Conservation (phyloP, 2,113 vertebrate species). For the Sorex araneus region DNA sequence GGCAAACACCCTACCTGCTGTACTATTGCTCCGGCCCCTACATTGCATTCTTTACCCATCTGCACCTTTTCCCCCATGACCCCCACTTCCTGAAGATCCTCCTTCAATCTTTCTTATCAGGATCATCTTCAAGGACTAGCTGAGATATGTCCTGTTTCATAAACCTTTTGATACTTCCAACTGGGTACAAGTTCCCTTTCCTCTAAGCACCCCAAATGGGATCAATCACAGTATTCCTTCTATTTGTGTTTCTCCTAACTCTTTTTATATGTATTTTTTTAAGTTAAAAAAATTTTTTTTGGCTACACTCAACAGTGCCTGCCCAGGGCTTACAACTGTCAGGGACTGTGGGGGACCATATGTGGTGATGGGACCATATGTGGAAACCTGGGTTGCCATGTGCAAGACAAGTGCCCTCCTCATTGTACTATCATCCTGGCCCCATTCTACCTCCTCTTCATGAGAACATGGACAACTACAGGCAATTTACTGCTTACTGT, state of each 20-base stretch:
- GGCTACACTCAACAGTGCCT: too few relatives aligned
- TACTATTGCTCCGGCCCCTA: too few relatives aligned
- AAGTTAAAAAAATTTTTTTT: too few relatives aligned
- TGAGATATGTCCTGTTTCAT: background rate
- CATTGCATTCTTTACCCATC: background rate
- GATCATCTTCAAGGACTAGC: background rate
- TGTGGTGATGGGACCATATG: too few relatives aligned
- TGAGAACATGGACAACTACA: background rate
- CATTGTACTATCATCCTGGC: too few relatives aligned
- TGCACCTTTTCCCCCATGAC: background rate
- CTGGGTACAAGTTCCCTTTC: background rate
- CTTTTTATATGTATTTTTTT: too few relatives aligned
- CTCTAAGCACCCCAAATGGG: slow-evolving; percentile 1
- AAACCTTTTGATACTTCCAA: background rate
- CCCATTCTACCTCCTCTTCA: background rate
- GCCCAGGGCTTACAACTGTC: too few relatives aligned
- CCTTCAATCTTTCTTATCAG: background rate
- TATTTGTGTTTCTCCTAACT: background rate
- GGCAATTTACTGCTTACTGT: background rate
- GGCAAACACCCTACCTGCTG: too few relatives aligned
- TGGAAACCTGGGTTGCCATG: too few relatives aligned
- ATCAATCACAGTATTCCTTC: background rate
- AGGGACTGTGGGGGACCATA: too few relatives aligned
- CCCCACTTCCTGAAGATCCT: background rate
- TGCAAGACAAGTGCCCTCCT: too few relatives aligned